phyloP scores from a whole-genome alignment of 2,113 vertebrate species.

The Aldabrachelys gigantea region DNA sequence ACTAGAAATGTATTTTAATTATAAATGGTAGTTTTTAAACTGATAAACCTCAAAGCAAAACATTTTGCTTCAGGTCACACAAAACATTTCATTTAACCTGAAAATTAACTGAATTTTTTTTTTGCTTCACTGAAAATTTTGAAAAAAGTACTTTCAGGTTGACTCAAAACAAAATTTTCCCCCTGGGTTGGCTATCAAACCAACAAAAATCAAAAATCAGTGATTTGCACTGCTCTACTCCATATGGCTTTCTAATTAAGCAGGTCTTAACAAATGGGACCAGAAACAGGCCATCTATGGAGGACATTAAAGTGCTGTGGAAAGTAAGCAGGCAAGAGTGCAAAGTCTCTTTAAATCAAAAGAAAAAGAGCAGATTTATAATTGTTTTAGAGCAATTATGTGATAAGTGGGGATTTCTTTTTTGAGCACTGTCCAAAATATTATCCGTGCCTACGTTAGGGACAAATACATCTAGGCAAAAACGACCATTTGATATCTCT shows the following conservation, averaged over 20 bases:
- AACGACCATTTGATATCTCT: not conserved
- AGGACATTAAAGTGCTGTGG: not conserved
- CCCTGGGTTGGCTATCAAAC: not conserved
- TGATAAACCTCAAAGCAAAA: not conserved
- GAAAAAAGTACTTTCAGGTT: not conserved
- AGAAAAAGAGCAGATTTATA: not conserved
- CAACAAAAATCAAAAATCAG: not conserved
- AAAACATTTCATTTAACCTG: not conserved
- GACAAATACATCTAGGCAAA: not conserved
- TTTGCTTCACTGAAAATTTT: not conserved
- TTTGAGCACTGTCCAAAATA: not conserved
- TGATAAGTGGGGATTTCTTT: not conserved
- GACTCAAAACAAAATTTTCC: not conserved
- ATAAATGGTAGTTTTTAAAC: too few species aligned
- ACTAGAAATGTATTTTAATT: not conserved
- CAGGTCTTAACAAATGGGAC: not conserved
- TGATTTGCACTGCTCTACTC: not conserved
- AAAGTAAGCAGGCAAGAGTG: not conserved
- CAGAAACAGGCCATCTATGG: not conserved
- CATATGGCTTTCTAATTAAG: not conserved
- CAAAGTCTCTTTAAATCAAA: not conserved
- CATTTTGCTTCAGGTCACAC: not conserved
- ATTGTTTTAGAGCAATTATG: not conserved
- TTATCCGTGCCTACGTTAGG: not conserved
- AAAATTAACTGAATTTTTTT: not conserved